Base-by-base conservation (phyloP, 2,888 invertebrate species). In the Sabatieria punctata region DNA sequence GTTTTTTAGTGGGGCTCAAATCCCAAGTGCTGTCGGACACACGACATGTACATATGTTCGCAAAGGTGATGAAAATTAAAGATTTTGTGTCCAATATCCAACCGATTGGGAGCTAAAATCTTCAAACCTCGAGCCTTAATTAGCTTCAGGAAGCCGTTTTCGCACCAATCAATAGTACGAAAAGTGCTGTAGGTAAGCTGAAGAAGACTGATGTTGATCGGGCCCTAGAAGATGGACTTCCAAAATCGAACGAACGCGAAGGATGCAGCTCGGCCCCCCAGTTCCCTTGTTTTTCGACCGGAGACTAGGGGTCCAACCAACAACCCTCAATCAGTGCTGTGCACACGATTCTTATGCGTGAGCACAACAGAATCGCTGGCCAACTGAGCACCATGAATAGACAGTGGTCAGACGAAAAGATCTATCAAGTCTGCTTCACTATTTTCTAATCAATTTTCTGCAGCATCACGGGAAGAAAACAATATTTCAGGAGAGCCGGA, bases 401-500 rank as follows among this genome's bases (percentile, higher is more conserved):
- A 21, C 46, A 57, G 3, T 60, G 60, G 60, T 42, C 50, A 21
- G 60, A 60, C 22, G 66, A 67, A 46, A 51, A 52, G 6, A 42
- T 59, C 6, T 59, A 51, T 40, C 58, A 61, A 38, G 50, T 49
- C 6, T n/a, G n/a, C n/a, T n/a, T n/a, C n/a, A n/a, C n/a, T n/a
- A n/a, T n/a, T n/a, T n/a, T n/a, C n/a, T n/a, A n/a, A n/a, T n/a
- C n/a, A n/a, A n/a, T n/a, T n/a, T n/a, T n/a, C n/a, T n/a, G n/a
- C n/a, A n/a, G n/a, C n/a, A n/a, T n/a, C n/a, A n/a, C n/a, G 54
- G 55, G 22, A 64, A 64, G 47, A 58, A 64, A 44, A 49, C 54
- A 4, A 45, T 64, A 1, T 64, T 55, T 48, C 64, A 58, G 48
- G 60, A 64, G 48, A 59, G 63, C 3, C 58, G 68, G 27, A 59